These are phyloP conservation scores for Xyliphius kryptos DNA, from an alignment of 2,113 vertebrate genomes.

Conservation along the genomic window DNA sequence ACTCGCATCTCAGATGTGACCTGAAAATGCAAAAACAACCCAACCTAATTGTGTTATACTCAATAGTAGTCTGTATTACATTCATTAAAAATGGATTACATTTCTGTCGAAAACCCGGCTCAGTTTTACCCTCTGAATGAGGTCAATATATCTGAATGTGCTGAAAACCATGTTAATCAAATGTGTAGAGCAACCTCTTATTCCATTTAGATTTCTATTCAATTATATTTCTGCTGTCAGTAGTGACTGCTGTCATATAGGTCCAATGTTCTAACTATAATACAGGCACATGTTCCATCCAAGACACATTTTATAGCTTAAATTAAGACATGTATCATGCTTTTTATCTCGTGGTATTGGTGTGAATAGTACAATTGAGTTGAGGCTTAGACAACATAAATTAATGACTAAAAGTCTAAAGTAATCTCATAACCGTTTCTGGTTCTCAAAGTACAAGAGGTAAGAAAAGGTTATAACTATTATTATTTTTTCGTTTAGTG, in stretches of 20 bases:
- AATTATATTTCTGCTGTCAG: conserved; percentile 9
- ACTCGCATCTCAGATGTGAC: background rate
- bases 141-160: background rate
- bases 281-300: conserved; percentile 4
- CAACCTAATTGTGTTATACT: background rate
- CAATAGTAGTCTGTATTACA: background rate
- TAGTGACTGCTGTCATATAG: too few species aligned
- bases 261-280: background rate
- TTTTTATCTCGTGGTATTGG: too few species aligned
- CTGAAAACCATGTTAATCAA: conserved; percentile 8
- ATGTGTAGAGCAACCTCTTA: background rate
- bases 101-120: background rate
- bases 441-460: too few species aligned
- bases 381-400: too few species aligned
- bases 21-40: background rate
- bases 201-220: conserved; percentile 6
- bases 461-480: too few species aligned
- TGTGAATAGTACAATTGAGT: too few species aligned
- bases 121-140: conserved; percentile 3
- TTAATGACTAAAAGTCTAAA: too few species aligned
- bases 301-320: conserved; percentile 2
- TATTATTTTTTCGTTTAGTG: too few species aligned
- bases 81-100: conserved; percentile 10
- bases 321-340: too few species aligned
- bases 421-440: too few species aligned